Evolutionary conservation across 1,140 invertebrate species (phyloP).

Genomic region (Drosophila bocki): DNA sequence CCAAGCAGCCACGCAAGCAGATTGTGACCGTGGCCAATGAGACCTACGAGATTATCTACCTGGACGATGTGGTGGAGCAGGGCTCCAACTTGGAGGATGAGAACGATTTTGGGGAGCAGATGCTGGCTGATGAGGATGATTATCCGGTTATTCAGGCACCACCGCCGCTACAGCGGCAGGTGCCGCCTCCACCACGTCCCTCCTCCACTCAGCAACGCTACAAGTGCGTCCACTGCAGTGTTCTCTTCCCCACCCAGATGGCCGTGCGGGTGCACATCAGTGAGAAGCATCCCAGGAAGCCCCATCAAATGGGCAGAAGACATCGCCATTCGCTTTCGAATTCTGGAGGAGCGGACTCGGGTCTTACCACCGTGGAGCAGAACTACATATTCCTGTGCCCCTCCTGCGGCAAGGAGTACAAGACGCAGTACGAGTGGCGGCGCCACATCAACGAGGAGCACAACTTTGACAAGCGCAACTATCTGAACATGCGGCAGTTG

Average conservation of each 20-base stretch:
- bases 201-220: slow-evolving; percentile 38
- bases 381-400: slow-evolving; percentile 79
- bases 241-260: slow-evolving; percentile 55
- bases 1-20: slow-evolving; percentile 59
- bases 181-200: background rate
- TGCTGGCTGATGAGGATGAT: slow-evolving; percentile 74
- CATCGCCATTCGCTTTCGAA: background rate
- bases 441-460: slow-evolving; percentile 80
- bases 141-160: slow-evolving; percentile 3
- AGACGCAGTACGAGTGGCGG: slow-evolving; percentile 77
- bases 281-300: slow-evolving; percentile 58
- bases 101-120: slow-evolving; percentile 73
- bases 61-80: slow-evolving; percentile 65
- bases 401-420: slow-evolving; percentile 71
- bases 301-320: background rate
- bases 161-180: background rate
- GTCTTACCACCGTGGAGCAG: slow-evolving; percentile 55
- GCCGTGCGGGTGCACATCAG: slow-evolving; percentile 66
- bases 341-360: background rate
- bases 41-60: slow-evolving; percentile 75
- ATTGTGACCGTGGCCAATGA: slow-evolving; percentile 71
- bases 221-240: slow-evolving; percentile 71
- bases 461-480: slow-evolving; percentile 77
- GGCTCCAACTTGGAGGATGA: slow-evolving; percentile 47
- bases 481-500: slow-evolving; percentile 72